A percentile compares a stretch with the other conserved stretches of the same genome.
phyloP scores from a whole-genome alignment of 2,797 vertebrate genomes.

The Tenualosa ilisha region DNA sequence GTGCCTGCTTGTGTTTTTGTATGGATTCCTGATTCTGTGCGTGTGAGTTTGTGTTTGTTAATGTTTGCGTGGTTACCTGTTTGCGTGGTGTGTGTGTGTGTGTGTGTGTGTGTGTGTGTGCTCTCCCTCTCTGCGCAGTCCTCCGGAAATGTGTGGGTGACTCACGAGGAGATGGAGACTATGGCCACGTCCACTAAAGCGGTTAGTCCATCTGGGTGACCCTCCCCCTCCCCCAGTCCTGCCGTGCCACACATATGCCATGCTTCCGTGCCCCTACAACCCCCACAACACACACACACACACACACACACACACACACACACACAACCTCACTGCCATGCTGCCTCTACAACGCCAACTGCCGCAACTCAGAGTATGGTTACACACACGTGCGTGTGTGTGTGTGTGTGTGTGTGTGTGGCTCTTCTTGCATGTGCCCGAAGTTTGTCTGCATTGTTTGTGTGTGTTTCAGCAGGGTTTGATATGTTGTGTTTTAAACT shows the following conservation, averaged over 20 bases:
- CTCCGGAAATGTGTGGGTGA: conserved; percentile 98
- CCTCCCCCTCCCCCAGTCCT: conserved; percentile 61
- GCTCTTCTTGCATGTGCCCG: conserved; percentile 24
- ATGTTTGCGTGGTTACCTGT: not conserved
- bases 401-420: conserved; percentile 29
- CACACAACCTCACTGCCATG: conserved; percentile 34
- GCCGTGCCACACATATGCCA: conserved; percentile 65
- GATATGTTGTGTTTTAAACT: not conserved
- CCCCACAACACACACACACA: conserved; percentile 37
- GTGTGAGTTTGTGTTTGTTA: not conserved
- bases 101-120: conserved; percentile 46
- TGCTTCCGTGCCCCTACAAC: conserved; percentile 54
- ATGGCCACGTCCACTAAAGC: conserved; percentile 90
- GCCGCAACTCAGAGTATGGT: not conserved
- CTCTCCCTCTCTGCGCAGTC: conserved; percentile 79
- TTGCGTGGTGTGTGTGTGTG: conserved; percentile 38
- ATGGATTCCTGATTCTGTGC: not conserved
- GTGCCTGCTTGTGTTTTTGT: not conserved
- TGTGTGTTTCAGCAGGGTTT: not conserved
- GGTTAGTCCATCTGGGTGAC: conserved; percentile 81
- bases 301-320: conserved; percentile 29
- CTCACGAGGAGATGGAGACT: conserved; percentile 98
- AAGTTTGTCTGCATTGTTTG: not conserved
- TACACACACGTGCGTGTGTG: conserved; percentile 35
- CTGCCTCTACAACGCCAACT: not conserved